These are phyloP conservation scores for Beris morrisii DNA, from an alignment of 2,888 invertebrate genomes.

Conservation along the genomic window DNA sequence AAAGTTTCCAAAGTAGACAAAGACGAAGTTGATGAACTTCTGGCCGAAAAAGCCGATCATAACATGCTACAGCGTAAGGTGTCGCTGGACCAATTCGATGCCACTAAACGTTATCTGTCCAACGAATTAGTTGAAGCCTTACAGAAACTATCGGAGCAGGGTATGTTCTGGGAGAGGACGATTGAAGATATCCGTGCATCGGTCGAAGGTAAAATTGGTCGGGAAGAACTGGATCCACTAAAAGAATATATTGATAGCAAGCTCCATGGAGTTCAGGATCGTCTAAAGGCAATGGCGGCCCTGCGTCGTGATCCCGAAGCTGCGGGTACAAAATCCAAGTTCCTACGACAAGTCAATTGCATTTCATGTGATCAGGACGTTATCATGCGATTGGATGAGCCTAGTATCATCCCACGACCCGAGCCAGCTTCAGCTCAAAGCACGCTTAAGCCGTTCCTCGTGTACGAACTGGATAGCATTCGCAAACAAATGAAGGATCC, in stretches of 20 bases:
- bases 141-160: constrained; percentile 64
- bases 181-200: constrained; percentile 68
- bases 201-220: constrained; percentile 68
- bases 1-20: constrained; percentile 64
- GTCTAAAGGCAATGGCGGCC: constrained; percentile 62
- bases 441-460: constrained; percentile 70
- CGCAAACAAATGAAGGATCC: constrained; percentile 44
- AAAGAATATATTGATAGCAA: constrained; percentile 67
- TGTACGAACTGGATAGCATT: constrained; percentile 68
- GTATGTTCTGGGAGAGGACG: constrained; percentile 64
- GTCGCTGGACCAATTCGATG: constrained; percentile 71
- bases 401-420: constrained; percentile 57
- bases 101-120: constrained; percentile 68
- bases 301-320: constrained; percentile 68
- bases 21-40: constrained; percentile 69
- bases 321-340: constrained; percentile 69
- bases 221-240: constrained; percentile 65
- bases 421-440: constrained; percentile 61
- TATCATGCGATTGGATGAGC: constrained; percentile 67
- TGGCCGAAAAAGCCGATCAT: constrained; percentile 75
- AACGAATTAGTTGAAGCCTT: constrained; percentile 66
- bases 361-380: constrained; percentile 76
- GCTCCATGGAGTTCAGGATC: constrained; percentile 64
- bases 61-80: constrained; percentile 71
- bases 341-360: constrained; percentile 73